These are phyloP conservation scores for Momotus momota DNA, from an alignment of 2,797 vertebrate species.

Conservation along the genomic window DNA sequence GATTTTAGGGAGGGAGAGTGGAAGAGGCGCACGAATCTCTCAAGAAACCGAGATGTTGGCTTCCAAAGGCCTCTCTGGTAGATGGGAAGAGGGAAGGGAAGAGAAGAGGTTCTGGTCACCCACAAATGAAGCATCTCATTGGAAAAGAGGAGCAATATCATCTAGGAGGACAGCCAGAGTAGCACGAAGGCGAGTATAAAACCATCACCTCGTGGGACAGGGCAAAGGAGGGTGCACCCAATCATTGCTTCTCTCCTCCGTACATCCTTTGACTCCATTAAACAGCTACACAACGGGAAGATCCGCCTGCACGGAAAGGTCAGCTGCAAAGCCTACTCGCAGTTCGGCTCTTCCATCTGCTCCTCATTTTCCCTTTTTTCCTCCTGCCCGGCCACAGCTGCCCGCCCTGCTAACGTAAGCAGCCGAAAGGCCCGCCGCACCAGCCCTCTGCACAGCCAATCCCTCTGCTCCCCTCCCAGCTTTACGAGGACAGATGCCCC, in stretches of 20 bases:
- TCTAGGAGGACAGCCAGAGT: background rate
- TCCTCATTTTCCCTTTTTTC: conserved; percentile 43
- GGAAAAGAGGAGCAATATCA: background rate
- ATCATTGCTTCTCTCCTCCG: background rate
- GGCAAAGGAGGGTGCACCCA: background rate
- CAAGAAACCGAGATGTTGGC: background rate
- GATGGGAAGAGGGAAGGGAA: background rate
- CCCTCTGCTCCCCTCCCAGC: background rate
- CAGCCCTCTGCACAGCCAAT: background rate
- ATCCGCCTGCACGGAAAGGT: background rate
- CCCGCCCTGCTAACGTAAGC: background rate
- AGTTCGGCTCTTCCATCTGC: conserved; percentile 29
- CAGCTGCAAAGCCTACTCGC: background rate
- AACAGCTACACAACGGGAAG: background rate
- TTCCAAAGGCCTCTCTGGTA: background rate
- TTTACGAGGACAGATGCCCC: background rate
- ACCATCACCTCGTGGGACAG: background rate
- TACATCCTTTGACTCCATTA: background rate
- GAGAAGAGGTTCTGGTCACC: background rate
- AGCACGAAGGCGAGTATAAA: background rate
- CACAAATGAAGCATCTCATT: background rate
- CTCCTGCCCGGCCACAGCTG: conserved; percentile 18
- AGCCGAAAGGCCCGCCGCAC: background rate
- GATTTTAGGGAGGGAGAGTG: background rate
- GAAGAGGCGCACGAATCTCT: background rate